Percentiles rank a stretch among this genome's conserved stretches.
Conservation (phyloP, 2,797 vertebrate genomes). For the Vireo griseus region DNA sequence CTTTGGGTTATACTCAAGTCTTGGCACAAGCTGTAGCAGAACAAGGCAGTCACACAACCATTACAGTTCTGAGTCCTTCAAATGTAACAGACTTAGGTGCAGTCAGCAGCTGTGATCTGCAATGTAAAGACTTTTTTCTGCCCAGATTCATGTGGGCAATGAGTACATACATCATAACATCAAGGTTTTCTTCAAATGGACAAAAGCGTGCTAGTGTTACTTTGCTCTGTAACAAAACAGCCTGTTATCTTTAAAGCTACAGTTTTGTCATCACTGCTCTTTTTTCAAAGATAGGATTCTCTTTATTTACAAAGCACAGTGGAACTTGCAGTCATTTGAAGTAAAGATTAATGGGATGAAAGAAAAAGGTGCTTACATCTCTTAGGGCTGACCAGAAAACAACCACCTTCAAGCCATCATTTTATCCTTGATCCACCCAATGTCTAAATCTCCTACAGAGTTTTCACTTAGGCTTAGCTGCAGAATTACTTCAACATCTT, state of each 20-base stretch:
- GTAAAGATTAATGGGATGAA: not conserved
- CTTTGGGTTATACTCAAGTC: not conserved
- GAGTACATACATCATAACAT: not conserved
- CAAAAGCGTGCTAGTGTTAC: not conserved
- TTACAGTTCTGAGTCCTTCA: not conserved
- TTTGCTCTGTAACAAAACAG: rapidly evolving
- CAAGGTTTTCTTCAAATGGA: not conserved
- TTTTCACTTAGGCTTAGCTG: not conserved
- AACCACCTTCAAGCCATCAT: not conserved
- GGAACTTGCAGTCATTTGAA: not conserved
- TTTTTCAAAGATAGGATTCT: not conserved
- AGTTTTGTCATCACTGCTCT: not conserved
- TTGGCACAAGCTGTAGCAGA: not conserved
- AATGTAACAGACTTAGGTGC: not conserved
- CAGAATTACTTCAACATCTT: not conserved
- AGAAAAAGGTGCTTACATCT: not conserved
- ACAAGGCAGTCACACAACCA: not conserved
- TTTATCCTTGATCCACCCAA: not conserved
- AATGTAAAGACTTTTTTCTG: not conserved
- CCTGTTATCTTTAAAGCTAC: not conserved
- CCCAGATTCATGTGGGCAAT: not conserved
- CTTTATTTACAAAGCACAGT: not conserved
- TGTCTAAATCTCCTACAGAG: not conserved
- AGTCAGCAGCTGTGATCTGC: not conserved
- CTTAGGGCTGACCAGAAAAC: not conserved